Evolutionary conservation across 2,113 vertebrate genomes (phyloP).

Genomic region (Ploceus nigricollis): DNA sequence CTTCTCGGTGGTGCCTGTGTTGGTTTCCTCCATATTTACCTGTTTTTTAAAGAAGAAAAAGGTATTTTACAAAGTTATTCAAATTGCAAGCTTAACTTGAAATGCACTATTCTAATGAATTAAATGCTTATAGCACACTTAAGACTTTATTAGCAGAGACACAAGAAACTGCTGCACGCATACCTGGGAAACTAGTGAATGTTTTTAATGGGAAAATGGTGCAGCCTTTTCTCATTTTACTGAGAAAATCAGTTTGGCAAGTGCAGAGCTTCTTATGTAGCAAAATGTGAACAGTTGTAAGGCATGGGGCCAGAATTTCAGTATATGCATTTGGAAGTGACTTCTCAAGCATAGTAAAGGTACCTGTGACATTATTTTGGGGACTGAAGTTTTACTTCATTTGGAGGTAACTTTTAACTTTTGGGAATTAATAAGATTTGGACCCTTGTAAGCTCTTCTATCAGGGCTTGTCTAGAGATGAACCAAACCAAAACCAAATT

Average conservation of each 20-base stretch:
- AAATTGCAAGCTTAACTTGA: neutral
- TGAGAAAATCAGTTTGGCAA: constrained; percentile 3
- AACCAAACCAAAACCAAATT: neutral
- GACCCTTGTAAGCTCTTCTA: neutral
- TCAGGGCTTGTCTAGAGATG: neutral
- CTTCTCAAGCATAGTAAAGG: neutral
- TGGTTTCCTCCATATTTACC: neutral
- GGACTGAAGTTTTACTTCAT: neutral
- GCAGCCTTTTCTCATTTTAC: neutral
- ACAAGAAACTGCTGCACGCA: neutral
- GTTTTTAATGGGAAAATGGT: neutral
- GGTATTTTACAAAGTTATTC: neutral
- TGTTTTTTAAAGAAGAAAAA: neutral
- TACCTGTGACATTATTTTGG: neutral
- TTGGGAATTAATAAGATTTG: neutral
- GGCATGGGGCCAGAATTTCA: neutral
- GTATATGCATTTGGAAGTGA: neutral
- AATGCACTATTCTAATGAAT: neutral
- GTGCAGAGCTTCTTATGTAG: neutral
- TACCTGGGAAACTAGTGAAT: neutral
- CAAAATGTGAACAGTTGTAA: neutral
- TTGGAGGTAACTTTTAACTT: neutral
- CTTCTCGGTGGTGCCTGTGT: neutral
- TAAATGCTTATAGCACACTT: neutral
- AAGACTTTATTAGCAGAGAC: neutral